These are phyloP conservation scores for Prosapia bicincta DNA, from an alignment of 2,888 invertebrate genomes.

Conservation along the genomic window DNA sequence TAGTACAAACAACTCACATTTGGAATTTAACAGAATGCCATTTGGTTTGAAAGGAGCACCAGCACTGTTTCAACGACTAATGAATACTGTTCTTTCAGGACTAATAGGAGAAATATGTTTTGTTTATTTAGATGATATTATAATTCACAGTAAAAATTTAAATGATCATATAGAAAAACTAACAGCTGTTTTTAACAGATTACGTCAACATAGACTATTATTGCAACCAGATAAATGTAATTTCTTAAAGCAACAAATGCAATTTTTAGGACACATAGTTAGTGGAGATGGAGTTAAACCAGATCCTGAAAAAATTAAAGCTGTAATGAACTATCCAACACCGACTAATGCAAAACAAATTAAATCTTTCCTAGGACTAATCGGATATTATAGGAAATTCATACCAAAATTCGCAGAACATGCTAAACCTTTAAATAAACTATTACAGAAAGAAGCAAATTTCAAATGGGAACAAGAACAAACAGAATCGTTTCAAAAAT, in stretches of 20 bases:
- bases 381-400: constrained; percentile 4
- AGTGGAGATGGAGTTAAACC: constrained; percentile 5
- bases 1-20: constrained; percentile 40
- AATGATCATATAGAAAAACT: constrained; percentile 4
- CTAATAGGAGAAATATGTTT: constrained; percentile 29
- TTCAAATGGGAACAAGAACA: constrained; percentile 3
- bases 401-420: constrained; percentile 7
- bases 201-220: neutral
- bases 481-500: neutral
- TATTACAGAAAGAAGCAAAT: neutral
- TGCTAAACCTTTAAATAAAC: constrained; percentile 6
- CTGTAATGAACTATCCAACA: neutral
- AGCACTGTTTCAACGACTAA: constrained; percentile 41
- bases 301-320: constrained; percentile 2
- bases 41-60: constrained; percentile 42
- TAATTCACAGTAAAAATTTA: neutral
- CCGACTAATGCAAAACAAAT: neutral
- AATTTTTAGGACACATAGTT: constrained; percentile 8
- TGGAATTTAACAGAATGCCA: constrained; percentile 40
- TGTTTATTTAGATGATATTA: constrained; percentile 21
- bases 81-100: constrained; percentile 40
- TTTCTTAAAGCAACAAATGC: neutral
- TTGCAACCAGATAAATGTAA: constrained; percentile 1
- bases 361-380: neutral
- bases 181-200: constrained; percentile 5